Percentiles rank a stretch among this genome's conserved stretches.
phyloP scores from a whole-genome alignment of 2,113 vertebrate genomes.

The Gobius niger region DNA sequence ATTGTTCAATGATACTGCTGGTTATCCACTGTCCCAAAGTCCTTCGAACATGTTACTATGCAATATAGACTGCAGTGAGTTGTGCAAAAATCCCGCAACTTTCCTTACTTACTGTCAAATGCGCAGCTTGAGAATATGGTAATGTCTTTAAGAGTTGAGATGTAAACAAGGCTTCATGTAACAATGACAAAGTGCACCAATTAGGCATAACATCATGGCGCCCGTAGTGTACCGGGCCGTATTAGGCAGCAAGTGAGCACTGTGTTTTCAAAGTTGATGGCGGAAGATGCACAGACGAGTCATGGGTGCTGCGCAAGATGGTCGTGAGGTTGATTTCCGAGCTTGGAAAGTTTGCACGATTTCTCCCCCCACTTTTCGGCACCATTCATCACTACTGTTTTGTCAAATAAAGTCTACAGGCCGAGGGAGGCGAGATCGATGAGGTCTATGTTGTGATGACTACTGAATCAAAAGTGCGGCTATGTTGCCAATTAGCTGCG shows the following conservation, averaged over 20 bases:
- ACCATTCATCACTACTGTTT: too few species aligned
- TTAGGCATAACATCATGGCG: not conserved
- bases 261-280: not conserved
- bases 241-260: not conserved
- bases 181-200: constrained; percentile 21
- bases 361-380: too few species aligned
- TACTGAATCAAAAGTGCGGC: too few species aligned
- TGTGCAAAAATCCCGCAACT: constrained; percentile 47
- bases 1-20: constrained; percentile 55
- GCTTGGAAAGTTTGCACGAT: too few species aligned
- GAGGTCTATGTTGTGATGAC: too few species aligned
- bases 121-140: constrained; percentile 27
- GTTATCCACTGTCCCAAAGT: constrained; percentile 46
- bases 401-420: too few species aligned
- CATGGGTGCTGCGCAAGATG: too few species aligned
- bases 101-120: constrained; percentile 17
- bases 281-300: too few species aligned
- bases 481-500: too few species aligned
- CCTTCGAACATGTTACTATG: constrained; percentile 30
- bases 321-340: too few species aligned
- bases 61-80: constrained; percentile 34
- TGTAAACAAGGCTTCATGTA: constrained; percentile 38
- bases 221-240: not conserved
- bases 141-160: constrained; percentile 18
- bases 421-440: too few species aligned